Evolutionary conservation across 2,113 vertebrate species (phyloP).

Genomic region (Corythornis madagascariensis): DNA sequence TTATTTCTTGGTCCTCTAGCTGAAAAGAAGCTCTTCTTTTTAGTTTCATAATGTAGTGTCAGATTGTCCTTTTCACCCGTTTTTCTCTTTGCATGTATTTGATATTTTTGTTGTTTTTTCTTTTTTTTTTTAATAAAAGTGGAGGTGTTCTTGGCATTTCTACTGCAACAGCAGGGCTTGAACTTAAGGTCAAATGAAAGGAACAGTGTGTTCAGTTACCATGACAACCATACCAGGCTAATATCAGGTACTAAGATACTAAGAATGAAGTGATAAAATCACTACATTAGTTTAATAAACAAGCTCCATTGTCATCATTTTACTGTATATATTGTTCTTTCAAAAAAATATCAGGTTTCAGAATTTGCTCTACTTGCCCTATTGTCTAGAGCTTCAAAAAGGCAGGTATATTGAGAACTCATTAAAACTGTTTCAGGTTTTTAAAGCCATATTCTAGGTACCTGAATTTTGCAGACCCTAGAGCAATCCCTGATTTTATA

Average conservation of each 20-base stretch:
- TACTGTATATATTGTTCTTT: conserved; percentile 44
- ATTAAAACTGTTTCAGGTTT: conserved; percentile 5
- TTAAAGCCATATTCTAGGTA: conserved; percentile 2
- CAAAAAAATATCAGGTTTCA: conserved; percentile 39
- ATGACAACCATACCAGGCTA: conserved; percentile 77
- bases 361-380: conserved; percentile 38
- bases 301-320: conserved; percentile 72
- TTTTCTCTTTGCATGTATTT: conserved; percentile 64
- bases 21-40: conserved; percentile 37
- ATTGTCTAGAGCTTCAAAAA: conserved; percentile 25
- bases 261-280: conserved; percentile 79
- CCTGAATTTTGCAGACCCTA: conserved; percentile 3
- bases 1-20: conserved; percentile 35
- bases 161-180: conserved; percentile 80
- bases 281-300: conserved; percentile 82
- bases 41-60: neutral
- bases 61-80: neutral
- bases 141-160: conserved; percentile 80
- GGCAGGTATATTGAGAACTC: conserved; percentile 25
- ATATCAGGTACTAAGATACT: conserved; percentile 78
- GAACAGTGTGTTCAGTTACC: conserved; percentile 81
- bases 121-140: conserved; percentile 70
- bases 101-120: conserved; percentile 40
- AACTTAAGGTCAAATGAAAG: conserved; percentile 83
- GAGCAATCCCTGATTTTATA: conserved; percentile 14